Percentiles rank a stretch among this genome's conserved stretches.
Conservation (phyloP, 2,113 vertebrate genomes). For the Pipra filicauda region DNA sequence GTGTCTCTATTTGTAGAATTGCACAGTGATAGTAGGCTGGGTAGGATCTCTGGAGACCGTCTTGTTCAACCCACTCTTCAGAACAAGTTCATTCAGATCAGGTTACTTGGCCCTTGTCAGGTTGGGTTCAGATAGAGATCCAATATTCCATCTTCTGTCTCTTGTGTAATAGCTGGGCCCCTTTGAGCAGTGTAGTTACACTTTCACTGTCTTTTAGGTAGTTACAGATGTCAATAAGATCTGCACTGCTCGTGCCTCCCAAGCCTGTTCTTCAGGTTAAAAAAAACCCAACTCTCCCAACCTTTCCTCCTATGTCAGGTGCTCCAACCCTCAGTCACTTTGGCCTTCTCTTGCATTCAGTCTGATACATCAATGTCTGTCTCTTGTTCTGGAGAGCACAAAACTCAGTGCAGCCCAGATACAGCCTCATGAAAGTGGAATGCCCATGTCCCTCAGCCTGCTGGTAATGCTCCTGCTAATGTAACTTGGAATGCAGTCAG, state of each 20-base stretch:
- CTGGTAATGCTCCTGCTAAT: neutral
- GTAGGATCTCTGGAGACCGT: neutral
- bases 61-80: neutral
- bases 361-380: neutral
- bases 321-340: neutral
- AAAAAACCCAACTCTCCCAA: neutral
- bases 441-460: neutral
- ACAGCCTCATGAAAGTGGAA: neutral
- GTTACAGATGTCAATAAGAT: neutral
- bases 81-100: neutral
- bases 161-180: neutral
- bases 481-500: neutral
- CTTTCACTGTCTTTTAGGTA: neutral
- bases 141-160: neutral
- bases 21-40: neutral
- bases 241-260: neutral
- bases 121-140: neutral
- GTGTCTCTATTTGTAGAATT: neutral
- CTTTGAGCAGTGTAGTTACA: neutral
- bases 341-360: neutral
- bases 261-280: neutral
- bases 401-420: neutral
- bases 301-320: neutral
- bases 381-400: neutral
- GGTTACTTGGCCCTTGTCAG: accelerated